These are phyloP conservation scores for Trichacis sp. DNA, from an alignment of 2,888 invertebrate genomes.

Conservation along the genomic window DNA sequence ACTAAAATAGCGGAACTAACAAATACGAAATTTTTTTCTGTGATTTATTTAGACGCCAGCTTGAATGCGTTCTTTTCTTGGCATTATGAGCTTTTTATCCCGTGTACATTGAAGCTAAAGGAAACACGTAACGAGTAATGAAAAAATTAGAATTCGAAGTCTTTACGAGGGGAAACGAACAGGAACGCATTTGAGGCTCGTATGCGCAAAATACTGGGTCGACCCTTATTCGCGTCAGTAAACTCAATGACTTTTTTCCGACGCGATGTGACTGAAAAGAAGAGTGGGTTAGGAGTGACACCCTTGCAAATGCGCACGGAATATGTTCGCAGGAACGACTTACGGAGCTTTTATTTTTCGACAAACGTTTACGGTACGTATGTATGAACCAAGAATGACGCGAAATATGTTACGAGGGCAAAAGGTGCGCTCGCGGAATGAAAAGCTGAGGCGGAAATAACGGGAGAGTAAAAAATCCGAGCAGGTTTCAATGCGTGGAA, in stretches of 20 bases:
- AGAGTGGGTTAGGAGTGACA: conserved; percentile 6
- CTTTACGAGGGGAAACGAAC: not conserved
- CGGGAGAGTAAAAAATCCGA: too few relatives aligned
- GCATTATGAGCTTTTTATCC: not conserved
- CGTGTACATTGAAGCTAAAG: too few relatives aligned
- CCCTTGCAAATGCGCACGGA: not conserved
- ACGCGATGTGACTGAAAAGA: not conserved
- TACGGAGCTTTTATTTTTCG: conserved; percentile 4
- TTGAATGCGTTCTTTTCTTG: not conserved
- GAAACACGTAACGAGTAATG: too few relatives aligned
- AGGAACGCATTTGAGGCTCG: not conserved
- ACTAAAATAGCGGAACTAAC: not conserved
- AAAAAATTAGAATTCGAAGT: too few relatives aligned
- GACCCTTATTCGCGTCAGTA: conserved; percentile 1
- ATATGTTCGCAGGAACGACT: conserved; percentile 2
- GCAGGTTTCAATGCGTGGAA: too few relatives aligned
- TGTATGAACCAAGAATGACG: too few relatives aligned
- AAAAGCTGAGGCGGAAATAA: too few relatives aligned
- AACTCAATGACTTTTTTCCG: conserved; percentile 5
- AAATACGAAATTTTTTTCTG: not conserved
- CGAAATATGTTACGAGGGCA: too few relatives aligned
- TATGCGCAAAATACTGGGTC: not conserved
- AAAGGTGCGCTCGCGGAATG: too few relatives aligned
- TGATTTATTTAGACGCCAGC: not conserved
- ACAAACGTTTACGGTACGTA: not conserved